phyloP scores from a whole-genome alignment of 2,888 invertebrate species.

The Boloria euphrosyne region DNA sequence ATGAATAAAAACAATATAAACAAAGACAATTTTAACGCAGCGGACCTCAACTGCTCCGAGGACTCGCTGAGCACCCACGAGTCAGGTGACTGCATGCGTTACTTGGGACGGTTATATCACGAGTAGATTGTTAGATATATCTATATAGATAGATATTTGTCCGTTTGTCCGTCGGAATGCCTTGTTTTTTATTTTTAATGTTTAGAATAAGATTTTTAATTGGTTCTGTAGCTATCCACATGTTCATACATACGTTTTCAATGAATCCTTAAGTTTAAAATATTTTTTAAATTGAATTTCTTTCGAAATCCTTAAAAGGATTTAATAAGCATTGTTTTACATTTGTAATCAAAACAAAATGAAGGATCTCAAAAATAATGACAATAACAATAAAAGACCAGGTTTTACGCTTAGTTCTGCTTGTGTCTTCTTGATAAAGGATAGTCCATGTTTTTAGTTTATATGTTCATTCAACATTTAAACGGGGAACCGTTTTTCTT shows the following conservation, averaged over 20 bases:
- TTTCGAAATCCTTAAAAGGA: too few species aligned
- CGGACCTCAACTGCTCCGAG: conserved; percentile 91
- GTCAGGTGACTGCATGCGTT: conserved; percentile 86
- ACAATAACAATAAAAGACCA: too few species aligned
- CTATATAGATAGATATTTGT: conserved; percentile 10
- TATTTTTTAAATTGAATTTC: too few species aligned
- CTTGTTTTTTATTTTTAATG: conserved; percentile 4
- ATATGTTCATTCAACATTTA: too few species aligned
- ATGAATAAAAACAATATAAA: conserved; percentile 18
- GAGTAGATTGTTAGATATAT: conserved; percentile 50
- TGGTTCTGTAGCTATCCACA: neutral
- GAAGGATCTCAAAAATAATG: too few species aligned
- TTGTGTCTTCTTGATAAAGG: too few species aligned
- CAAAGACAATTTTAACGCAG: conserved; percentile 72
- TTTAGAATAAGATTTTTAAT: neutral
- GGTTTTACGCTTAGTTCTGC: too few species aligned
- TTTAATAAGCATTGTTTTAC: too few species aligned
- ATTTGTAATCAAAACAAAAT: too few species aligned
- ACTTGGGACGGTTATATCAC: conserved; percentile 51
- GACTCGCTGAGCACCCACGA: conserved; percentile 90
- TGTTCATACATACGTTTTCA: neutral
- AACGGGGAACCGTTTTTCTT: too few species aligned
- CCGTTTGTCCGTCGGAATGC: conserved; percentile 14
- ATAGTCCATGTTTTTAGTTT: too few species aligned
- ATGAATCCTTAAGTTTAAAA: too few species aligned